These are phyloP conservation scores for Cardiocondyla obscurior DNA, from an alignment of 1,140 invertebrate genomes.

Conservation along the genomic window DNA sequence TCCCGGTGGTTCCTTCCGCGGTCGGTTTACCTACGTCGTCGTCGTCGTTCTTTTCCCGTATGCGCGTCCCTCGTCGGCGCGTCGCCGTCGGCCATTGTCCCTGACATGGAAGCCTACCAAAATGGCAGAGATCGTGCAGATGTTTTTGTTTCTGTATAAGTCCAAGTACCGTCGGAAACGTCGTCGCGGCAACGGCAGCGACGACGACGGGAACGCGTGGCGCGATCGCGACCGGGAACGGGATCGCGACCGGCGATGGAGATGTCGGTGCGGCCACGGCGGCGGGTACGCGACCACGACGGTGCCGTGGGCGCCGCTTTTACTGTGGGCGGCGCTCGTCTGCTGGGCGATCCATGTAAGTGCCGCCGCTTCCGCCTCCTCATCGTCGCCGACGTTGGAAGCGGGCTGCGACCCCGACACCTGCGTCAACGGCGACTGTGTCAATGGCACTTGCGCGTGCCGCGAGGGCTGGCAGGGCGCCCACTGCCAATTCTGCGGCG, in stretches of 20 bases:
- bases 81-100: conserved; percentile 82
- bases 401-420: conserved; percentile 81
- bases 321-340: conserved; percentile 69
- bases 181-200: conserved; percentile 77
- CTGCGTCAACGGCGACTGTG: conserved; percentile 90
- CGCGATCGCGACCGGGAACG: conserved; percentile 81
- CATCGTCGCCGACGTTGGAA: conserved; percentile 67
- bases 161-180: conserved; percentile 91
- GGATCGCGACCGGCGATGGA: conserved; percentile 42
- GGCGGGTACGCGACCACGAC: conserved; percentile 50
- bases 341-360: conserved; percentile 63
- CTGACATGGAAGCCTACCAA: conserved; percentile 84
- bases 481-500: conserved; percentile 94
- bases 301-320: conserved; percentile 52
- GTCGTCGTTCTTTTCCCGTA: conserved; percentile 46
- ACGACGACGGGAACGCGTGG: conserved; percentile 79
- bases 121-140: conserved; percentile 91
- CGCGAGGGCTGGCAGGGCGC: conserved; percentile 95
- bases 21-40: not conserved
- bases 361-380: conserved; percentile 68
- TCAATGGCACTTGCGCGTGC: conserved; percentile 94
- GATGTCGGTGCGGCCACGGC: conserved; percentile 1
- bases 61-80: conserved; percentile 58
- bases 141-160: conserved; percentile 93
- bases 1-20: not conserved